Evolutionary conservation across 2,888 invertebrate species (phyloP).

Genomic region (Amiota mariae): DNA sequence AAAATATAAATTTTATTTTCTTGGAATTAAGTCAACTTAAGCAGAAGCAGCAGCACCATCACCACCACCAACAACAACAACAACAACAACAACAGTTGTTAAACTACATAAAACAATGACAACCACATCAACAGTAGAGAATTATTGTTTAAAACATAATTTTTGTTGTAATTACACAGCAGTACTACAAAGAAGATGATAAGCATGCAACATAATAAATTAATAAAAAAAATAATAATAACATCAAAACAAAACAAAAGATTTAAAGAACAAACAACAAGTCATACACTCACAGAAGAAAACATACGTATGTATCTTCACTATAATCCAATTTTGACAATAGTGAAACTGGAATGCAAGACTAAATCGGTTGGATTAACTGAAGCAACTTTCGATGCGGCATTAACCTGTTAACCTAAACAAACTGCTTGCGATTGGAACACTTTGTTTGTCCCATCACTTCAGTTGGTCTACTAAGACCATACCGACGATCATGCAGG

Average conservation of each 20-base stretch:
- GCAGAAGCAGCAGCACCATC: background rate
- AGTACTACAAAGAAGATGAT: conserved; percentile 39
- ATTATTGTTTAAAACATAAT: conserved; percentile 63
- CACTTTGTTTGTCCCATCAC: background rate
- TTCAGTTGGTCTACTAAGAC: background rate
- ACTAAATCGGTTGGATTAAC: background rate
- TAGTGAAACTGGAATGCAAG: conserved; percentile 43
- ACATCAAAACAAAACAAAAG: conserved; percentile 4
- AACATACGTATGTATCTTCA: conserved; percentile 25
- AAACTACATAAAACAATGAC: conserved; percentile 6
- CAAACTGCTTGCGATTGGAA: conserved; percentile 48
- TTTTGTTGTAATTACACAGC: conserved; percentile 59
- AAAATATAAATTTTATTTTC: conserved; percentile 46
- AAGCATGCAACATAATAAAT: conserved; percentile 53
- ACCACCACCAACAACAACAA: background rate
- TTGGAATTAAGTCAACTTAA: conserved; percentile 55
- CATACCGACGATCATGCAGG: background rate
- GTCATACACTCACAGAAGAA: conserved; percentile 37
- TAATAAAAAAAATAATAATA: background rate
- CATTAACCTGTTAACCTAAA: conserved; percentile 71
- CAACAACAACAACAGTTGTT: no score
- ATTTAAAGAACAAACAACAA: conserved; percentile 35
- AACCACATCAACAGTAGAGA: conserved; percentile 41
- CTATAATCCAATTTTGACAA: conserved; percentile 51
- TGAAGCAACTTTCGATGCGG: conserved; percentile 26